Evolutionary conservation across 2,888 invertebrate species (phyloP), one percentile per base, ranked within the genome.

Genomic region (Entomobrya proxima): DNA sequence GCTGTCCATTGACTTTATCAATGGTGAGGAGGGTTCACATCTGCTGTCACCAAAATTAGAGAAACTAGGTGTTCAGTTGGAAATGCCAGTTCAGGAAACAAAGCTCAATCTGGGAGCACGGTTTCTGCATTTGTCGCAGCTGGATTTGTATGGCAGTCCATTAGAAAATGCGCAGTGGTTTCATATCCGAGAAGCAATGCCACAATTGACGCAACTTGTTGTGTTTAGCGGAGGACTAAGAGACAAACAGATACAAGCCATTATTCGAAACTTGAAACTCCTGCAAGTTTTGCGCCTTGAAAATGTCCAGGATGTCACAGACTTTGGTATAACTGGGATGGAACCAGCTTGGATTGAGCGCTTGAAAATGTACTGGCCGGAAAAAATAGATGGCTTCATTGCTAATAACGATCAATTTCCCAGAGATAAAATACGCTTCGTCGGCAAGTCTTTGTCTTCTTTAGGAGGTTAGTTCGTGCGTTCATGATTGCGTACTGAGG

Each of bases 251-350:
- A 52, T 75, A 3, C 75, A 75, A 55, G 50, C 76, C 30, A 69
- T 83, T 21, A 67, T 76, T 24, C 67, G 61, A 11, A 67, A 69
- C 21, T 75, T 83, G 15, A 55, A 76, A 15, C 52, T 67, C 24
- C 69, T 83, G 24, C 50, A 69, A 76, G 83, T 83, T 4, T 30
- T 83, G 24, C 64, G 69, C 30, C 52, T 83, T 5, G 83, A 79
- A 21, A 78, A 50, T 24, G 58, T 61, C 3, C 69, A 64, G 13
- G 72, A 74, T 32, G 52, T 85, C 24, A 79, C 85, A 0, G 85
- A 85, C 35, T 85, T 74, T 35, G 85, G 85, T 13, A 52, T 85
- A n/a, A 85, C 85, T 1, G 85, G 85, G 0, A 74, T 85, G 44
- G 74, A 79, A 30, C 52, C 72, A 21, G 61, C 74, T 9, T 78